Base-by-base conservation (phyloP, 1,140 invertebrate species). In the Trissolcus basalis region DNA sequence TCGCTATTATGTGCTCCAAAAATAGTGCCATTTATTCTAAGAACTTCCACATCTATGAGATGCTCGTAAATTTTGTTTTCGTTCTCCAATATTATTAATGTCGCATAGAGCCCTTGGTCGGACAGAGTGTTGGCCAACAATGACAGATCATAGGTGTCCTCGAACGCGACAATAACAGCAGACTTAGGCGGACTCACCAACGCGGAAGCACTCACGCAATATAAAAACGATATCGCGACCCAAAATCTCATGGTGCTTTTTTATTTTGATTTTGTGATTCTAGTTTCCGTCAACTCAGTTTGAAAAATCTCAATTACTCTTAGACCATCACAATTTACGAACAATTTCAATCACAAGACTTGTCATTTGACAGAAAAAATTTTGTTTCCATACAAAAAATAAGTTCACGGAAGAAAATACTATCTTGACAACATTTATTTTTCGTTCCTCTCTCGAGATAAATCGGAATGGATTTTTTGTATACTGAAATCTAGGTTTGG, bases 51-150 rank as follows among this genome's bases (percentile, higher is more conserved):
- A 0, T 81, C 83, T 0, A 85, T 60, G 1, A 87, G 54, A 68
- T 82, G 79, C 39, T 88, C 83, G 43, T 86, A 86, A 48, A 86
- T 61, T 45, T 86, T 69, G 9, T 43, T 54, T 7, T 78, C 72
- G 16, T 53, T 51, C 0, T 61, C 16, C 4, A 81, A 68, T 49
- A 88, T 47, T 10, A 88, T 79, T n/a, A 88, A 54, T 0, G 80
- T 83, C 0, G 82, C 49, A 14, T 87, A 82, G 36, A 87, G 83
- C 0, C 81, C 81, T 33, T 85, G 72, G 68, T 86, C 85, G 0
- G 85, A 87, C 0, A 88, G 54, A 11, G 87, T 87, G 45, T 87
- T 83, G 6, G 87, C 85, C 1, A 88, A 53, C 14, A 87, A 73
- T 0, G 87, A 88, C n/a, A 87, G 27, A 41, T 88, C 87, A 44